Base-by-base conservation (phyloP, 1,140 invertebrate genomes). In the Pogonomyrmex californicus region DNA sequence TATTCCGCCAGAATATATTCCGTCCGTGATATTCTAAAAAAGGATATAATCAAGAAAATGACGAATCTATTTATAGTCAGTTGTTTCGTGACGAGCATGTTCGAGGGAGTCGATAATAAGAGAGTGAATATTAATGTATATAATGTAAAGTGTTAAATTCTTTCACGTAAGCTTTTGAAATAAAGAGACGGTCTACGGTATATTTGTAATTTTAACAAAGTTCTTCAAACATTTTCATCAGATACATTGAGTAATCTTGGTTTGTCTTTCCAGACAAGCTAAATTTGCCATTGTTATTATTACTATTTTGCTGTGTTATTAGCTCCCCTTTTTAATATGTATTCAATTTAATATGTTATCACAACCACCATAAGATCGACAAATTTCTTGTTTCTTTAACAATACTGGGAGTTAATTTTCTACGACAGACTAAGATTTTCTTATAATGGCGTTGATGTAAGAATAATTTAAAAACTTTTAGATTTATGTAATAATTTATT, bases 141-240 rank as follows among this genome's bases (percentile, higher is more conserved):
- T 14, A 14, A 76, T 30, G 36, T 30, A 73, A 73, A 76, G 17
- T 17, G 10, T 14, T 33, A 36, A 30, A 62, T 36, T 47, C 9
- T 78, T 38, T 78, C n/a, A 30, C 71, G 7, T 33, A 58, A 75
- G 54, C n/a, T 41, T 76, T 44, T 76, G 38, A 1, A 73, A 36
- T 54, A 1, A 17, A 36, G 9, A 54, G 7, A 36, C 6, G 14
- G 5, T 38, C 10, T 17, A 33, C 47, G n/a, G 14, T 54, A 12
- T 9, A 51, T 4, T 23, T 23, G 14, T n/a, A 51, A 75, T 38
- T 56, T 75, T 41, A 41, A 56, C 54, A 33, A 54, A 73, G 10
- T 73, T 73, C 23, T 47, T 38, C 1, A 56, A 56, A 38, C 10
- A 23, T 9, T 75, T 75, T 75, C 10, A 36, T 56, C 17, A 75